Conservation (phyloP, 2,113 vertebrate genomes). For the Podarcis raffonei region DNA sequence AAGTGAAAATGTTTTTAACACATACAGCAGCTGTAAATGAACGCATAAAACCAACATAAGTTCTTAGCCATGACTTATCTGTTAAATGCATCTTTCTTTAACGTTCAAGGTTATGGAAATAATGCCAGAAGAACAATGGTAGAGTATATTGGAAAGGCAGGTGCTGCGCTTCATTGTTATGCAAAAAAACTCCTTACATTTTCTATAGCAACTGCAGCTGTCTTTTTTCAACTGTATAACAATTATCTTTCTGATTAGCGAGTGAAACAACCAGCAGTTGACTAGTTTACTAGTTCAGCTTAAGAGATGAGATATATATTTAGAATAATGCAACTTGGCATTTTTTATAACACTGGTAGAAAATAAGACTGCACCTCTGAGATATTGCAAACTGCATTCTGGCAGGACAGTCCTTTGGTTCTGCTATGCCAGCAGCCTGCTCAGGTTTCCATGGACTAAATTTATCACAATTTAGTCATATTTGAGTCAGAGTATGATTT, state of each 20-base stretch:
- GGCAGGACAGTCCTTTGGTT: constrained; percentile 1
- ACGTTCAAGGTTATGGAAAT: constrained; percentile 16
- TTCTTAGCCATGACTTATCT: not conserved
- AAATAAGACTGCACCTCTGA: constrained; percentile 24
- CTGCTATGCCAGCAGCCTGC: not conserved
- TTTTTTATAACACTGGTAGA: not conserved
- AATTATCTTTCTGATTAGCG: constrained; percentile 61
- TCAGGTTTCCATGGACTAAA: not conserved
- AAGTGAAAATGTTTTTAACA: constrained; percentile 6
- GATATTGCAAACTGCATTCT: constrained; percentile 12
- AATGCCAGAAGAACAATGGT: constrained; percentile 32
- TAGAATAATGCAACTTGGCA: constrained; percentile 25
- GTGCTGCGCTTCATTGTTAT: constrained; percentile 64
- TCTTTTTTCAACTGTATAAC: constrained; percentile 37
- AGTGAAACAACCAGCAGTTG: constrained; percentile 60
- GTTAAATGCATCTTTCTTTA: constrained; percentile 11
- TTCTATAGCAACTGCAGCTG: constrained; percentile 54
- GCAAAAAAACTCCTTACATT: constrained; percentile 60
- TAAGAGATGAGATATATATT: constrained; percentile 32
- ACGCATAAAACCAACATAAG: not conserved
- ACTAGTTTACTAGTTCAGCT: constrained; percentile 41
- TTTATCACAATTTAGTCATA: not conserved
- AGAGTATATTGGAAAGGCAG: constrained; percentile 61
- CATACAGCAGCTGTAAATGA: not conserved
- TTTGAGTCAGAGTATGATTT: not conserved